Evolutionary conservation across 35 echinoderm and acorn worm species (phyloP).

Genomic region (Acanthaster planci): DNA sequence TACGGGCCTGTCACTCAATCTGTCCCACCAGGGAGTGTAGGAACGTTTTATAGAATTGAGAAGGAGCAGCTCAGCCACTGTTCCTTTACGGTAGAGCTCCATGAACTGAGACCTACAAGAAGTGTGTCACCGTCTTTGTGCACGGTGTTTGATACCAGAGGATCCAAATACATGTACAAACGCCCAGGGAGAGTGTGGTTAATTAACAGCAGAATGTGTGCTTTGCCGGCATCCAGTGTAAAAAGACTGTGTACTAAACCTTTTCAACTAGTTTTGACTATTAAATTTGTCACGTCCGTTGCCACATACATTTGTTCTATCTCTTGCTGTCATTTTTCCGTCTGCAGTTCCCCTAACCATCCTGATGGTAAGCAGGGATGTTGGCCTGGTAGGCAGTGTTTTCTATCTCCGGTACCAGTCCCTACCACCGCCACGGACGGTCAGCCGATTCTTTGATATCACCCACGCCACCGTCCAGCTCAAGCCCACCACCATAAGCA

Average conservation of each 20-base stretch:
- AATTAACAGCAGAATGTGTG: too few species aligned
- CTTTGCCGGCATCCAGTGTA: too few species aligned
- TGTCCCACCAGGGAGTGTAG: too few species aligned
- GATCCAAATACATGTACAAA: too few species aligned
- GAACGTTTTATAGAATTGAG: too few species aligned
- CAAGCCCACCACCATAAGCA: conserved; percentile 87
- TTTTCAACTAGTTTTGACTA: background rate
- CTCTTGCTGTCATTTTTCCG: background rate
- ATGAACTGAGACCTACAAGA: too few species aligned
- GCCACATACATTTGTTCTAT: background rate
- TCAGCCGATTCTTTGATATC: conserved; percentile 81
- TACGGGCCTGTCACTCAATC: too few species aligned
- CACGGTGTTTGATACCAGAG: too few species aligned
- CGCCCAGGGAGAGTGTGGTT: too few species aligned
- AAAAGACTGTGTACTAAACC: background rate
- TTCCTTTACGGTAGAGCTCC: too few species aligned
- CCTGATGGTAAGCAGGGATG: conserved; percentile 75
- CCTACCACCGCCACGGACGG: conserved; percentile 63
- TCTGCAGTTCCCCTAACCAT: conserved; percentile 72
- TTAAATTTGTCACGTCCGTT: background rate
- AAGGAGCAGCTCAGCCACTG: too few species aligned
- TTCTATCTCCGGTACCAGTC: conserved; percentile 86
- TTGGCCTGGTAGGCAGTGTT: conserved; percentile 56
- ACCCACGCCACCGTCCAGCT: conserved; percentile 85
- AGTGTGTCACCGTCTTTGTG: too few species aligned